Conservation (phyloP, 2,797 vertebrate species). For the Hozukius guyotensis region DNA sequence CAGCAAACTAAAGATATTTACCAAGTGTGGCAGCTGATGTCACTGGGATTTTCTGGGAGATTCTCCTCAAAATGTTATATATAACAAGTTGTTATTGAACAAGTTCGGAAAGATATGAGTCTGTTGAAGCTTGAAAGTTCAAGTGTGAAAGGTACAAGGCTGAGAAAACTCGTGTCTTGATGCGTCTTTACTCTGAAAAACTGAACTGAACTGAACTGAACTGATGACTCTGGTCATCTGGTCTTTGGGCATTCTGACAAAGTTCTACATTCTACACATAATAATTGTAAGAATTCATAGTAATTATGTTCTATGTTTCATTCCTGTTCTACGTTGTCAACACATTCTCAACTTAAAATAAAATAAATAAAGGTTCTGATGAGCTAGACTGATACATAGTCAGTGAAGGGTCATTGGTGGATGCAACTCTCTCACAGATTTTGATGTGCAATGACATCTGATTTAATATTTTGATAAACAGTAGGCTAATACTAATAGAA, state of each 20-base stretch:
- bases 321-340: too few species aligned
- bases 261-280: too few species aligned
- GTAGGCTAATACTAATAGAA: neutral
- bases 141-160: neutral
- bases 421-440: neutral
- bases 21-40: neutral
- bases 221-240: too few species aligned
- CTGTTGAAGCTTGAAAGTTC: neutral
- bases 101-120: neutral
- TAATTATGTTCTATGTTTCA: too few species aligned
- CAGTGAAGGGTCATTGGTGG: too few species aligned
- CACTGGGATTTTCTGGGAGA: neutral
- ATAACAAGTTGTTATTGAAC: too few species aligned
- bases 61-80: neutral
- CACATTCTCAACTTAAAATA: too few species aligned
- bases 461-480: neutral
- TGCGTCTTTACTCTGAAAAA: neutral
- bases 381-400: too few species aligned
- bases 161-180: accelerated
- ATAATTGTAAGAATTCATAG: too few species aligned
- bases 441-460: neutral
- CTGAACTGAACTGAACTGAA: neutral
- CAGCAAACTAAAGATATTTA: neutral
- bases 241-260: too few species aligned
- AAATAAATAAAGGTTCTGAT: too few species aligned